Evolutionary conservation across 2,888 invertebrate species (phyloP), one percentile per base, ranked within the genome.

Genomic region (Subacronicta megacephala): DNA sequence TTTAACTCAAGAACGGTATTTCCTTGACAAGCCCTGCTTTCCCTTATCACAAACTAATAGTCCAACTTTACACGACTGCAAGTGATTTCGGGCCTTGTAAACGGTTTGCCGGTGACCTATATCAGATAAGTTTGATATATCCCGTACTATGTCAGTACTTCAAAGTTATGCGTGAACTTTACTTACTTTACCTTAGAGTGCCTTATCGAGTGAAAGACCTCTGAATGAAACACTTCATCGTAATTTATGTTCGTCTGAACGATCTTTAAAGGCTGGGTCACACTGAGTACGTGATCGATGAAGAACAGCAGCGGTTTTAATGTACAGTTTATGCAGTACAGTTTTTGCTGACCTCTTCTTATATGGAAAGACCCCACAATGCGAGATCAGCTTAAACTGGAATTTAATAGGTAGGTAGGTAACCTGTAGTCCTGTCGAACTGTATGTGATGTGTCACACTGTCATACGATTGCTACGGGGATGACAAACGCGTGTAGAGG

Each of bases 101-200:
- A 82, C 83, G 80, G 75, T 83, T 84, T 75, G 72, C 78, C 78
- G 70, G 80, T 82, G 86, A 88, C 89, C 90, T 88, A 82, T 84
- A 88, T 90, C 87, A 90, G 90, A 90, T 90, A 90, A 90, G 77
- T 90, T 90, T 88, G 87, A 89, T 87, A 82, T 88, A 88, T 85
- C 84, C 84, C 76, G 80, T 81, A 72, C 82, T 82, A 83, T 37
- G 69, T 77, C 75, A 69, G 81, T 81, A 77, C 80, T 74, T 72
- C 58, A 71, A 84, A 89, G 75, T 90, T 89, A 81, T 62, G 80
- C 82, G 81, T 83, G 76, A 82, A 88, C 78, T 87, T 68, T 29
- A 50, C 20, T 66, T 59, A 49, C 17, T 63, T 59, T 16, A 16
- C 74, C 60, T 78, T 68, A 78, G 85, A 87, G 83, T 78, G 80